These are phyloP conservation scores for Panagrolaimus sp. DNA, from an alignment of 1,140 invertebrate genomes.

Conservation along the genomic window DNA sequence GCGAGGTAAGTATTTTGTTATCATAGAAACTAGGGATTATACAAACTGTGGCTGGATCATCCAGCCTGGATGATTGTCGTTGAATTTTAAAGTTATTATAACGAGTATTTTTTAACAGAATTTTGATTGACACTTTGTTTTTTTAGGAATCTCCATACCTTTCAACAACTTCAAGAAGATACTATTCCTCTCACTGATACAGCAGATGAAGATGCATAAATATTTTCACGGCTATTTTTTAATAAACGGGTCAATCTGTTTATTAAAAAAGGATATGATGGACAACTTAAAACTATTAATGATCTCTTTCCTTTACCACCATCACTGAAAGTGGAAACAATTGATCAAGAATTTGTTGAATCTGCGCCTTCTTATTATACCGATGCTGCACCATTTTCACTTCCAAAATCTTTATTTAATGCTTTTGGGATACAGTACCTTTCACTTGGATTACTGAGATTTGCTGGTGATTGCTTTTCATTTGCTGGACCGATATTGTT, in stretches of 20 bases:
- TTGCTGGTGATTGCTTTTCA: constrained; percentile 73
- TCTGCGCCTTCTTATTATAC: constrained; percentile 34
- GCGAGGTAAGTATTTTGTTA: constrained; percentile 17
- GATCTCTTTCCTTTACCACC: constrained; percentile 49
- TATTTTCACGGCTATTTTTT: constrained; percentile 52
- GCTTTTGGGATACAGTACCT: constrained; percentile 83
- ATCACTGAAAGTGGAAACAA: constrained; percentile 29
- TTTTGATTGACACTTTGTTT: too few species aligned
- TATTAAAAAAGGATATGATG: constrained; percentile 45
- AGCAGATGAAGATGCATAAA: constrained; percentile 35
- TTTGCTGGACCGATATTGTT: constrained; percentile 84
- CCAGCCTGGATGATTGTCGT: too few species aligned
- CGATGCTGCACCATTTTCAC: constrained; percentile 59
- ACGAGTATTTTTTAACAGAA: too few species aligned
- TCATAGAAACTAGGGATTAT: too few species aligned
- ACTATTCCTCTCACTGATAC: not conserved
- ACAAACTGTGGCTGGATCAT: too few species aligned
- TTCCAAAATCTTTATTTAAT: constrained; percentile 71
- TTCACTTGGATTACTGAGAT: constrained; percentile 76
- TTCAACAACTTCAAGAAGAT: constrained; percentile 11
- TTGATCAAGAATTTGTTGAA: constrained; percentile 45
- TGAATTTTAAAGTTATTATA: too few species aligned
- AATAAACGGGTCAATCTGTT: constrained; percentile 52
- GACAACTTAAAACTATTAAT: constrained; percentile 41
- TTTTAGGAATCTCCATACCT: not conserved